phyloP scores from a whole-genome alignment of 1,140 invertebrate genomes.

The Conus ventricosus region DNA sequence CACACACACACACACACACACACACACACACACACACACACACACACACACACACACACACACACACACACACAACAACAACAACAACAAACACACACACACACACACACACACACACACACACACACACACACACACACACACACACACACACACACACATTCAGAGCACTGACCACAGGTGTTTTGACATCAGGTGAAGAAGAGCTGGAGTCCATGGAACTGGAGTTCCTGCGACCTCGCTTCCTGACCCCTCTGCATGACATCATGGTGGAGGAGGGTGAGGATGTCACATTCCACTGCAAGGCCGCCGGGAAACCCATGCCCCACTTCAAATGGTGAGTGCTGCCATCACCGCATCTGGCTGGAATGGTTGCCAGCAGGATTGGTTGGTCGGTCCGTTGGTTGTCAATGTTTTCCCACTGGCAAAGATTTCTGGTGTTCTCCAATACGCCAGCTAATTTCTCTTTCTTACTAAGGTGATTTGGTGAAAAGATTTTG shows the following conservation, averaged over 20 bases:
- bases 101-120: neutral
- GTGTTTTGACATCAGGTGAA: constrained; percentile 42
- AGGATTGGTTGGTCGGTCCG: too few relatives aligned
- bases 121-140: neutral
- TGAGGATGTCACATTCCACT: constrained; percentile 65
- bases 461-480: too few relatives aligned
- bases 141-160: neutral
- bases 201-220: constrained; percentile 48
- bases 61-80: too few relatives aligned
- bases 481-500: too few relatives aligned
- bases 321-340: constrained; percentile 71
- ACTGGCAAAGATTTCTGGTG: too few relatives aligned
- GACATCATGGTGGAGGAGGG: constrained; percentile 67
- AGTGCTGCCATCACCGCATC: constrained; percentile 15
- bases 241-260: constrained; percentile 55
- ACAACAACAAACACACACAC: neutral
- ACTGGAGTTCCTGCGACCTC: constrained; percentile 56
- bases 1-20: neutral
- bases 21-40: neutral
- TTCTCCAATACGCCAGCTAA: too few relatives aligned
- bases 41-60: neutral
- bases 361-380: neutral
- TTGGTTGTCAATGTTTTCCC: too few relatives aligned
- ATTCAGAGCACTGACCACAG: neutral
- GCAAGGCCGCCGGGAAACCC: constrained; percentile 66